Evolutionary conservation across 1,140 invertebrate genomes (phyloP), one percentile per base, ranked within the genome.

Genomic region (Subanguina moxae): DNA sequence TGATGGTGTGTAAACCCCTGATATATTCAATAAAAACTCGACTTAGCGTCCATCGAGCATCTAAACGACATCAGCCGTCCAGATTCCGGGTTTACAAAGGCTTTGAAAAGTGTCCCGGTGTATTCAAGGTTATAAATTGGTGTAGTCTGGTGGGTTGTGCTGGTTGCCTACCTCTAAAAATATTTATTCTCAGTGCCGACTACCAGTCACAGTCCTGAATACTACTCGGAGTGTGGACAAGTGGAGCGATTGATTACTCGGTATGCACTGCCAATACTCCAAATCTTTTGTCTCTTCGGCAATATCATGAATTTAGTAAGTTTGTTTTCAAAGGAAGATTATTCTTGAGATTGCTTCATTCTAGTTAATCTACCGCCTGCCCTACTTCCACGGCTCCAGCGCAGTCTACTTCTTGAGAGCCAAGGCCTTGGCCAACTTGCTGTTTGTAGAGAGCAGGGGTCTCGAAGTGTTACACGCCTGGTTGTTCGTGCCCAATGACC

Each of bases 381-480:
- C 78, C 13, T 80, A 82, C 58, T 80, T 80, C 45, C 72, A 80
- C 52, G 78, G 80, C 1, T 69, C 65, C 28, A 74, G 67, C 43
- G 72, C 78, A 32, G 80, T 80, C 13, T 70, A 80, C 52, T 82
- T 80, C 59, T 74, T 80, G 17, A 68, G 80, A 17, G 78, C 73
- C 8, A 80, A 80, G 68, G 80, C 78, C 0, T 52, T 80, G 3
- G 79, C 78, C 48, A 80, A 80, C 62, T 59, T 80, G 13, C 63
- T 80, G 30, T 80, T 80, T 65, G 80, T 80, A 32, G 57, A 73
- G 28, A 78, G 75, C 13, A 72, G 78, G 30, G 30, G 76, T n/a
- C 64, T 80, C 30, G 78, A 80, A 68, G 78, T 82, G n/a, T 46
- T 82, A 5, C 80, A 80, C 68, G 80, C 80, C 9, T 82, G 72